Percentiles rank a stretch among this genome's conserved stretches.
Conservation (phyloP, 2,797 vertebrate species). For the Melanotaenia maccullochi region DNA sequence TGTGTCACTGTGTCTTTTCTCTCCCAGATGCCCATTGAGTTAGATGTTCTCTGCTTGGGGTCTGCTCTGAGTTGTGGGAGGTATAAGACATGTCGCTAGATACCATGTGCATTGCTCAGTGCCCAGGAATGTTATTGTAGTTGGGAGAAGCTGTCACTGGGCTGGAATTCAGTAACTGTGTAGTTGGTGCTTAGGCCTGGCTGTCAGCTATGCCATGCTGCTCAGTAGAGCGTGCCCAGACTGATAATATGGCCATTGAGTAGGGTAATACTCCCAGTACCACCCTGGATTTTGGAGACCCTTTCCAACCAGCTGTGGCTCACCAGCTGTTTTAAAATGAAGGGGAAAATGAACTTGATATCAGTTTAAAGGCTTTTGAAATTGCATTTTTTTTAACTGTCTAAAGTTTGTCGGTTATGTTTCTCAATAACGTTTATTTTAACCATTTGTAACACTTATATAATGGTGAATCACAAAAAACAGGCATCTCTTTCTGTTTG, state of each 20-base stretch:
- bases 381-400: conserved; percentile 13
- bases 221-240: conserved; percentile 75
- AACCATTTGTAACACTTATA: background rate
- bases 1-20: conserved; percentile 60
- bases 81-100: conserved; percentile 67
- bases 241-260: conserved; percentile 81
- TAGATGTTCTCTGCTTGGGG: conserved; percentile 55
- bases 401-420: background rate
- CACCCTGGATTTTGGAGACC: conserved; percentile 61
- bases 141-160: conserved; percentile 78
- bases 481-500: conserved; percentile 17
- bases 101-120: conserved; percentile 63
- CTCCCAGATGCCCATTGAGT: conserved; percentile 57
- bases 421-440: background rate
- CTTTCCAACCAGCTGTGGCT: conserved; percentile 73
- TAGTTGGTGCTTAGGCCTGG: conserved; percentile 75
- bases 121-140: conserved; percentile 78
- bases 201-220: conserved; percentile 81
- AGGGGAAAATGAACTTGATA: conserved; percentile 19
- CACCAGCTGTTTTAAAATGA: conserved; percentile 69
- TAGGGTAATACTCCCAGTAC: conserved; percentile 64
- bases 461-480: conserved; percentile 2
- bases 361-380: conserved; percentile 35
- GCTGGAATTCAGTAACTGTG: conserved; percentile 76
- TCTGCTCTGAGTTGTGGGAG: conserved; percentile 53